Percentiles rank a stretch among this genome's conserved stretches.
These are phyloP conservation scores for Crotophaga sulcirostris DNA, from an alignment of 2,113 vertebrate species.

Conservation along the genomic window DNA sequence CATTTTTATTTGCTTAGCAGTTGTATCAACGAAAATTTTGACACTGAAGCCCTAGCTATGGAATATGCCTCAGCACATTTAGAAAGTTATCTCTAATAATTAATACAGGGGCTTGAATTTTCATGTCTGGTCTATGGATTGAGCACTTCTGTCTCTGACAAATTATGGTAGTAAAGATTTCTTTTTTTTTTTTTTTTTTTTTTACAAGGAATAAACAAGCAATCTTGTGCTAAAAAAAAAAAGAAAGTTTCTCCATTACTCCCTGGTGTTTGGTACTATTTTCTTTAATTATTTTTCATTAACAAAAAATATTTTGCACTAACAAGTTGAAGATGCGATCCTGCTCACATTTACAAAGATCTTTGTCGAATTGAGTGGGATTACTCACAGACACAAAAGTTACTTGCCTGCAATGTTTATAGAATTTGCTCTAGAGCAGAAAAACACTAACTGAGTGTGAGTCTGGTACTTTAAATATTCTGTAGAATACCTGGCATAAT, in stretches of 20 bases:
- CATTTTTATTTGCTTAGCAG: slow-evolving; percentile 14
- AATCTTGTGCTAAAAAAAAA: not conserved
- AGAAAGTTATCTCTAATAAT: not conserved
- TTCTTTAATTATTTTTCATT: not conserved
- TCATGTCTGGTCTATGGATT: not conserved
- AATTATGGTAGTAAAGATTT: not conserved
- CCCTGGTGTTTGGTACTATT: not conserved
- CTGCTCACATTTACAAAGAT: not conserved
- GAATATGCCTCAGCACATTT: not conserved
- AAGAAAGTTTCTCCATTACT: not conserved
- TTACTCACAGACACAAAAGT: not conserved
- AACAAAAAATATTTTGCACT: not conserved
- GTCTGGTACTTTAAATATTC: not conserved
- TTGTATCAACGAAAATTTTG: not conserved
- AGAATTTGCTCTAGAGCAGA: not conserved
- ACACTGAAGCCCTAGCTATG: not conserved
- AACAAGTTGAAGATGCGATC: not conserved
- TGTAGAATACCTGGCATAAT: not conserved
- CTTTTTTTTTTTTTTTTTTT: not conserved
- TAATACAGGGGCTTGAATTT: not conserved
- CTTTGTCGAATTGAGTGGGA: not conserved
- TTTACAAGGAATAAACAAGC: not conserved
- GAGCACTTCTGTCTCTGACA: not conserved
- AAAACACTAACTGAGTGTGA: not conserved
- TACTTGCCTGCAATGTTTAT: not conserved